Percentiles rank a stretch among this genome's conserved stretches.
phyloP scores from a whole-genome alignment of 1,140 invertebrate species.

The Leptinotarsa lineolata region DNA sequence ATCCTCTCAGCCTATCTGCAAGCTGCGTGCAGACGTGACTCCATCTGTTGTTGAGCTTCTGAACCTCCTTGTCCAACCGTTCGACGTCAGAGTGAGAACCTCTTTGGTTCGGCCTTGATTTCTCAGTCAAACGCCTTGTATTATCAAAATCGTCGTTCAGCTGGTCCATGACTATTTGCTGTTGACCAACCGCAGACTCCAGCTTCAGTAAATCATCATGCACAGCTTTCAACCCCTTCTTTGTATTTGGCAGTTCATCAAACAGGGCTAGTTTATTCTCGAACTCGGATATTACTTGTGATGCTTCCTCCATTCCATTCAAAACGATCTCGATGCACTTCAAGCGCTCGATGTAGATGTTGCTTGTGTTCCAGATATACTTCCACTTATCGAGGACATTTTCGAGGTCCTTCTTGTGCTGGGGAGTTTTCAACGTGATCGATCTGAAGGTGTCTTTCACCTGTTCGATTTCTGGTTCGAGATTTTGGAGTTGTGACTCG shows the following conservation, averaged over 20 bases:
- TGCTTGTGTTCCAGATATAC: constrained; percentile 81
- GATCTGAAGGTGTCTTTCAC: constrained; percentile 81
- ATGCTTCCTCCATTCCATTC: constrained; percentile 86
- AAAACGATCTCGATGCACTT: constrained; percentile 91
- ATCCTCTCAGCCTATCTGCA: constrained; percentile 85
- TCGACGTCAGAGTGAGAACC: constrained; percentile 84
- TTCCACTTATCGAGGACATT: constrained; percentile 91
- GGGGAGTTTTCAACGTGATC: constrained; percentile 84
- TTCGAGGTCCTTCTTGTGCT: constrained; percentile 87
- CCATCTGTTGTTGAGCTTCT: constrained; percentile 86
- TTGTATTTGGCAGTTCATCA: constrained; percentile 80
- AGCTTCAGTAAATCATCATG: constrained; percentile 77
- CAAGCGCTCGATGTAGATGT: constrained; percentile 86
- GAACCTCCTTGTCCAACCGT: constrained; percentile 89
- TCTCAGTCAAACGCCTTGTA: constrained; percentile 83
- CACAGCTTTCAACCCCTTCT: constrained; percentile 71
- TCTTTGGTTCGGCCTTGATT: constrained; percentile 73
- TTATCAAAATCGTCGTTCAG: constrained; percentile 88
- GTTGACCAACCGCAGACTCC: constrained; percentile 80
- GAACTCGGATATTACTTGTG: constrained; percentile 85
- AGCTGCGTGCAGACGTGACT: constrained; percentile 88
- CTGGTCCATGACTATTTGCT: constrained; percentile 86
- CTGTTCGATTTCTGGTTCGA: constrained; percentile 81
- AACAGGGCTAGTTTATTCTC: constrained; percentile 87
- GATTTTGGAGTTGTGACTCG: constrained; percentile 70